Percentiles rank a stretch among this genome's conserved stretches.
Evolutionary conservation across 1,140 invertebrate species (phyloP).

Genomic region (Sinonovacula constricta): DNA sequence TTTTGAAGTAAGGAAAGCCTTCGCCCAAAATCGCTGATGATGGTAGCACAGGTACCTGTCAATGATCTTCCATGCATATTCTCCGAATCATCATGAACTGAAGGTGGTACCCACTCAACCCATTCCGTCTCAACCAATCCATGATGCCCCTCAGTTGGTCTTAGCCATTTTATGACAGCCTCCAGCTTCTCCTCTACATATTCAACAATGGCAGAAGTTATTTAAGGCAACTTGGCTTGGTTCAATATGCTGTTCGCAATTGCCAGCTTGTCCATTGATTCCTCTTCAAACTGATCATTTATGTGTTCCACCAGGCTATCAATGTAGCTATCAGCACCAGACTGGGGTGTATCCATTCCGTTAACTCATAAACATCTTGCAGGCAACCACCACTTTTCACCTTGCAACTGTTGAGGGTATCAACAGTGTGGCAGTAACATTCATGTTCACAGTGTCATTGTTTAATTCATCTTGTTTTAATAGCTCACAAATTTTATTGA

Average conservation of each 20-base stretch:
- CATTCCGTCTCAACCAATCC: neutral
- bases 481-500: constrained; percentile 19
- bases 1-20: too few species aligned
- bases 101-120: neutral
- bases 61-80: too few species aligned
- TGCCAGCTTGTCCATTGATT: constrained; percentile 11
- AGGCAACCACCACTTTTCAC: constrained; percentile 1
- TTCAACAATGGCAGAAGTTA: neutral
- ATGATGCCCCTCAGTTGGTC: neutral
- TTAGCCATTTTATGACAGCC: neutral
- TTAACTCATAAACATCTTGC: too few species aligned
- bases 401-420: constrained; percentile 2
- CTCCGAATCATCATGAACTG: constrained; percentile 7
- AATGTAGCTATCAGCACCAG: constrained; percentile 1
- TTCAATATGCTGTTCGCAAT: too few species aligned
- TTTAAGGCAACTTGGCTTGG: neutral
- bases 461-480: constrained; percentile 19
- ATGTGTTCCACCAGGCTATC: neutral
- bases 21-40: too few species aligned
- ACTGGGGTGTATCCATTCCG: neutral
- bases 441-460: constrained; percentile 1
- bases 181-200: constrained; percentile 1
- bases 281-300: neutral
- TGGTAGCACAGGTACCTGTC: too few species aligned
- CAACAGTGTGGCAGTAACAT: neutral